A percentile compares a stretch with the other conserved stretches of the same genome.
Conservation (phyloP, 1,140 invertebrate genomes). For the Solenopsis invicta region DNA sequence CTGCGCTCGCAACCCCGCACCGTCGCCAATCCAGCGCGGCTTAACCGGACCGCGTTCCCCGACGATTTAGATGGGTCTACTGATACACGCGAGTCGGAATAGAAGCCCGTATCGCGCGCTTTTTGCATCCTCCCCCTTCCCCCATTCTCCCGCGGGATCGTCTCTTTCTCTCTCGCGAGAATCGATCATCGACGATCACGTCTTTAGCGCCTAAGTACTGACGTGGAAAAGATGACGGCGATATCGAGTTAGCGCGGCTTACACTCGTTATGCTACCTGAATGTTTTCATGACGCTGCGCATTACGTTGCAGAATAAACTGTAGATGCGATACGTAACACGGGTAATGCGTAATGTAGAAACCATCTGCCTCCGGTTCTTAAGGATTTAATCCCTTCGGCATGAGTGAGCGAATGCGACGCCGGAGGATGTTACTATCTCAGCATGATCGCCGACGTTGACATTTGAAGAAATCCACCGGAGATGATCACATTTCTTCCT, state of each 20-base stretch:
- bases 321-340: constrained; percentile 51
- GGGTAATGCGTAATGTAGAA: constrained; percentile 54
- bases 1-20: constrained; percentile 39
- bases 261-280: constrained; percentile 35
- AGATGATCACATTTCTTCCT: constrained; percentile 41
- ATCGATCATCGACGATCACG: constrained; percentile 50
- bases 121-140: neutral
- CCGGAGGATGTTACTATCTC: constrained; percentile 43
- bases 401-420: constrained; percentile 46
- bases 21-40: constrained; percentile 43
- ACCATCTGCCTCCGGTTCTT: constrained; percentile 54
- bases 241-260: constrained; percentile 48
- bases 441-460: constrained; percentile 47
- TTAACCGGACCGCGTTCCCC: constrained; percentile 41
- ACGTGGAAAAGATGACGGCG: constrained; percentile 44
- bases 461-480: constrained; percentile 54
- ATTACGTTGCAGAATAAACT: constrained; percentile 49
- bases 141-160: neutral
- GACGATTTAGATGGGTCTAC: constrained; percentile 60
- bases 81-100: constrained; percentile 54
- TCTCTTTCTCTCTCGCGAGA: neutral
- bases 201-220: constrained; percentile 51
- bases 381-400: constrained; percentile 52
- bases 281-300: constrained; percentile 54
- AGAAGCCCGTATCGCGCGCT: constrained; percentile 35